Conservation (phyloP, 1,140 invertebrate genomes). For the Philotrypesis tridentata region DNA sequence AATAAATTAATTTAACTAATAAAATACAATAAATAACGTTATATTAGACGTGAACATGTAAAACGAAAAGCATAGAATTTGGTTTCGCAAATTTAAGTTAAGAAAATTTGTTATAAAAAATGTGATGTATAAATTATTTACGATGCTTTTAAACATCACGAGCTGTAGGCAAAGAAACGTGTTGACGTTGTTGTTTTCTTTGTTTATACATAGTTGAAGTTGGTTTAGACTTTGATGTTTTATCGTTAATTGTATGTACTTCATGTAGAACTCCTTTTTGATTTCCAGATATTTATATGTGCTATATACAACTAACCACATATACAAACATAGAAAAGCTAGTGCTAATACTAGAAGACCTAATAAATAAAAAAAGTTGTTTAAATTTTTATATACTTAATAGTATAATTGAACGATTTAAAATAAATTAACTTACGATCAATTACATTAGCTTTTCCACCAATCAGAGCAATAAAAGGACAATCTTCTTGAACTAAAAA, state of each 20-base stretch:
- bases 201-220: slow-evolving; percentile 47
- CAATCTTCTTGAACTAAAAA: slow-evolving; percentile 67
- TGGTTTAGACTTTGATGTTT: slow-evolving; percentile 53
- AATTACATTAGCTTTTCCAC: slow-evolving; percentile 64
- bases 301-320: slow-evolving; percentile 74
- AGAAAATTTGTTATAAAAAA: background rate
- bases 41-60: no score
- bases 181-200: slow-evolving; percentile 52
- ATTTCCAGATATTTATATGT: slow-evolving; percentile 70
- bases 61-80: no score
- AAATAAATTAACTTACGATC: slow-evolving; percentile 61
- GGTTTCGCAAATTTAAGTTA: background rate
- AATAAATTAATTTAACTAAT: no score
- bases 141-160: slow-evolving; percentile 60
- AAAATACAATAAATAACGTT: no score
- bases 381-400: background rate
- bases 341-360: slow-evolving; percentile 62
- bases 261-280: slow-evolving; percentile 67
- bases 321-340: slow-evolving; percentile 66
- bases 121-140: background rate
- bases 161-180: slow-evolving; percentile 55
- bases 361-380: slow-evolving; percentile 51
- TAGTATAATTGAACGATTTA: background rate
- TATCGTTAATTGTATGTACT: slow-evolving; percentile 58
- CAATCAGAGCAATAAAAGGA: slow-evolving; percentile 63